These are phyloP conservation scores for Pomatostomus ruficeps DNA, from an alignment of 2,113 vertebrate species.

Conservation along the genomic window DNA sequence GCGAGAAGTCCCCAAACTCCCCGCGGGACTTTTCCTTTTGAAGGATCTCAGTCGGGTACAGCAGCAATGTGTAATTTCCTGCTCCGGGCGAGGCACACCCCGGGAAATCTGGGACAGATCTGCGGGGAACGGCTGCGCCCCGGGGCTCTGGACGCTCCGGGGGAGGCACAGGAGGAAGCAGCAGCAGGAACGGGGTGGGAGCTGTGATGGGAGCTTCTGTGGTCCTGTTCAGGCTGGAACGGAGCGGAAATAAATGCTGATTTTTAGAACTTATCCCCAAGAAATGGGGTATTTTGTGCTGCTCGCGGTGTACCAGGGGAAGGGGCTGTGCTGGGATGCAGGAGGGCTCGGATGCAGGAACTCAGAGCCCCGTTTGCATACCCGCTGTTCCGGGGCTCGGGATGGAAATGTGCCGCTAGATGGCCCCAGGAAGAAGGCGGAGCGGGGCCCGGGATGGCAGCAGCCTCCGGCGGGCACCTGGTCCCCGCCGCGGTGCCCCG, in stretches of 20 bases:
- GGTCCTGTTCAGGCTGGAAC: neutral
- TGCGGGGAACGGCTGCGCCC: neutral
- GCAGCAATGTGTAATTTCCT: neutral
- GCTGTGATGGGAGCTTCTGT: neutral
- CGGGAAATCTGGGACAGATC: neutral
- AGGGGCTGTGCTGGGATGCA: neutral
- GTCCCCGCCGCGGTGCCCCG: neutral
- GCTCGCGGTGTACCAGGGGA: neutral
- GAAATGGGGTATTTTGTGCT: neutral
- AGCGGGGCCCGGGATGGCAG: neutral
- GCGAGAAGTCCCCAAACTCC: conserved; percentile 30
- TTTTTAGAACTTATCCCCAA: neutral
- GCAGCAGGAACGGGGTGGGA: rapidly evolving
- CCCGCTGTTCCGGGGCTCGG: rapidly evolving
- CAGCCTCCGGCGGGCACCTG: neutral
- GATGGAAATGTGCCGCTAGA: conserved; percentile 47
- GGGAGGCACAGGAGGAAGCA: neutral
- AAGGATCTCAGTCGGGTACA: neutral
- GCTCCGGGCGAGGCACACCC: neutral
- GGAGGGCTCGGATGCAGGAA: neutral
- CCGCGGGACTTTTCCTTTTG: neutral
- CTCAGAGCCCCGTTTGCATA: neutral
- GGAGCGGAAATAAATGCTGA: neutral
- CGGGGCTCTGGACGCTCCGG: neutral
- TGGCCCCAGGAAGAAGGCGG: conserved; percentile 41